Conservation (phyloP, 2,888 invertebrate genomes). For the Cryptocephalus moraei region DNA sequence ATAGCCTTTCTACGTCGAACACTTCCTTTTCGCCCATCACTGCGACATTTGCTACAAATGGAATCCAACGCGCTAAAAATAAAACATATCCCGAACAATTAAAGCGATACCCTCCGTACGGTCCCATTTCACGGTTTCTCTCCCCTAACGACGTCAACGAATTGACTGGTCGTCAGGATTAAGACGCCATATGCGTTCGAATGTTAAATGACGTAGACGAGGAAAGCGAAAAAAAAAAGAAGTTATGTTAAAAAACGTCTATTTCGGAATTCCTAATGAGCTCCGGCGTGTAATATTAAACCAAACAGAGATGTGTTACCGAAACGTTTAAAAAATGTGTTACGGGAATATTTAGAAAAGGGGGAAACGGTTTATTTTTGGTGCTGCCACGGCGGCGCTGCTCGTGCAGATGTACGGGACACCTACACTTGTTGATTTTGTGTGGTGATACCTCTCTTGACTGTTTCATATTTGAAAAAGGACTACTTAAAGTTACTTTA, state of each 20-base stretch:
- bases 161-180: slow-evolving; percentile 24
- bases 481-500: too few relatives aligned
- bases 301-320: slow-evolving; percentile 16
- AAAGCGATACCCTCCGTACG: slow-evolving; percentile 3
- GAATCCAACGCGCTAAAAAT: neutral
- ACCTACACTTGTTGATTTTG: neutral
- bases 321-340: neutral
- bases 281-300: slow-evolving; percentile 25
- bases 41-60: neutral
- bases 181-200: slow-evolving; percentile 29
- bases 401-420: neutral
- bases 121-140: slow-evolving; percentile 1
- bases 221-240: slow-evolving; percentile 25
- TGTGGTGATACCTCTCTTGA: too few relatives aligned
- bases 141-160: slow-evolving; percentile 25
- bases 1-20: too few relatives aligned
- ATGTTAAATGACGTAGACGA: slow-evolving; percentile 27
- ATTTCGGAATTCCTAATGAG: slow-evolving; percentile 31
- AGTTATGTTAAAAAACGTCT: slow-evolving; percentile 21
- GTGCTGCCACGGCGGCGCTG: neutral
- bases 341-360: neutral
- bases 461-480: too few relatives aligned
- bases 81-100: neutral
- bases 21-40: too few relatives aligned
- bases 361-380: neutral